A percentile compares a stretch with the other conserved stretches of the same genome.
Evolutionary conservation across 2,797 vertebrate genomes (phyloP).

Genomic region (Rhodeus uyekii): DNA sequence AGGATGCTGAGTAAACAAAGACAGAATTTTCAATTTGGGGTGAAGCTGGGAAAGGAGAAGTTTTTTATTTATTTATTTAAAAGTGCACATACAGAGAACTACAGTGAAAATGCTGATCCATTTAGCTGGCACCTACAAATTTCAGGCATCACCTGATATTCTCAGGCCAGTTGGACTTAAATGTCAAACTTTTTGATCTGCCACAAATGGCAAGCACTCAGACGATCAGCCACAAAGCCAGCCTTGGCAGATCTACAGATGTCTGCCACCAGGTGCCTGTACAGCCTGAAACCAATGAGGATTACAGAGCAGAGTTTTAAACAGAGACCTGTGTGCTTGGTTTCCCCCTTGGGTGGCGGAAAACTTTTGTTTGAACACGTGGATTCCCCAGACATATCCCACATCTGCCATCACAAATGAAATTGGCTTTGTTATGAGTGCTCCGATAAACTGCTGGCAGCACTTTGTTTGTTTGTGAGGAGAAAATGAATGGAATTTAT

Average conservation of each 20-base stretch:
- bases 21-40: not conserved
- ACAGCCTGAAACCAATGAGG: conserved; percentile 26
- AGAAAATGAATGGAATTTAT: conserved; percentile 27
- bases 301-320: conserved; percentile 44
- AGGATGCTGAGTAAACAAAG: not conserved
- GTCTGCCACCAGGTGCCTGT: conserved; percentile 35
- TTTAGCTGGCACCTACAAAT: not conserved
- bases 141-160: conserved; percentile 30
- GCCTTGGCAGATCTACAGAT: conserved; percentile 4
- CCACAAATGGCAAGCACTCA: conserved; percentile 26
- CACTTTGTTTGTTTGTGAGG: conserved; percentile 8
- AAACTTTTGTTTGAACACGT: conserved; percentile 22
- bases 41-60: not conserved
- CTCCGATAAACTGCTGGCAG: conserved; percentile 23
- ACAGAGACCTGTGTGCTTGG: conserved; percentile 10
- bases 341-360: not conserved
- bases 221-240: conserved; percentile 5
- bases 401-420: conserved; percentile 11
- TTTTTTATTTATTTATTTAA: conserved; percentile 10
- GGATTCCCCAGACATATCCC: conserved; percentile 1
- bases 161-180: conserved; percentile 18
- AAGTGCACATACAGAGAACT: not conserved
- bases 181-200: not conserved
- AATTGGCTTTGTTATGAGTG: conserved; percentile 29
- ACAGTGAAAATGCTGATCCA: conserved; percentile 5